Conservation (phyloP, 2,888 invertebrate genomes). For the Drosophila macrospina region DNA sequence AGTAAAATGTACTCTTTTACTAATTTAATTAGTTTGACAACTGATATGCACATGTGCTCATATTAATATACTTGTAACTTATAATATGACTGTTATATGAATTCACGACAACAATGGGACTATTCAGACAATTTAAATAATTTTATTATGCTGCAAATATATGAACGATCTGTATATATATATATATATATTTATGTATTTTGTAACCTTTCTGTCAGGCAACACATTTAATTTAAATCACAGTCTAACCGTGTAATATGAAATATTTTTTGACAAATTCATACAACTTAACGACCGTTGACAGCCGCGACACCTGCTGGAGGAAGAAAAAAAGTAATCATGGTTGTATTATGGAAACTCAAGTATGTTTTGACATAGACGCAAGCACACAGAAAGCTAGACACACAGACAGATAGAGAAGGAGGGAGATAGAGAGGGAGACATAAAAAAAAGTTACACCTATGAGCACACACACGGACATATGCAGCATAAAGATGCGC, state of each 20-base stretch:
- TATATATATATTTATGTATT: not conserved
- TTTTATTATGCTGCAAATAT: no score
- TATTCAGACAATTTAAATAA: no score
- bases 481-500: slow-evolving; percentile 43
- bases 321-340: slow-evolving; percentile 72
- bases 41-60: no score
- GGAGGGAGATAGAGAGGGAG: no score
- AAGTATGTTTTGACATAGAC: slow-evolving; percentile 76
- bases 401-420: not conserved
- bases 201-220: not conserved
- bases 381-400: slow-evolving; percentile 51
- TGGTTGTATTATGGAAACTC: slow-evolving; percentile 77
- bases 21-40: no score
- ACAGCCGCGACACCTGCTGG: slow-evolving; percentile 59
- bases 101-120: no score
- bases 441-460: slow-evolving; percentile 28
- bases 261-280: slow-evolving; percentile 64
- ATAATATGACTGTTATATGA: no score
- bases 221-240: slow-evolving; percentile 30
- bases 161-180: no score
- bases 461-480: slow-evolving; percentile 25
- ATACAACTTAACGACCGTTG: slow-evolving; percentile 63
- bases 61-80: no score
- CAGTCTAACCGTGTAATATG: slow-evolving; percentile 43
- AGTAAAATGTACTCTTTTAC: no score